A percentile compares a stretch with the other conserved stretches of the same genome.
Conservation (phyloP, 2,797 vertebrate species). For the Danio choprae region DNA sequence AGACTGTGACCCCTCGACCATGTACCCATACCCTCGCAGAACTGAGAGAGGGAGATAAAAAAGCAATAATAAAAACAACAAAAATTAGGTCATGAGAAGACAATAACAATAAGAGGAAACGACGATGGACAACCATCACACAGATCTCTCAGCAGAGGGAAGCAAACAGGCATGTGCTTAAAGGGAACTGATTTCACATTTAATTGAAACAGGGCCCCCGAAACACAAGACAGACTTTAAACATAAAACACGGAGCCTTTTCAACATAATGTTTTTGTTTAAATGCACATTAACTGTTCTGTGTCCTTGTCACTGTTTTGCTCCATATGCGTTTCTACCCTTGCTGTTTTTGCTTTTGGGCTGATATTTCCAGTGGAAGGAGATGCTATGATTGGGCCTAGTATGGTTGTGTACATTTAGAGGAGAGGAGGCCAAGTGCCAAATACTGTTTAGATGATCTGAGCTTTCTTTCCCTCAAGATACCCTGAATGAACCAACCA, state of each 20-base stretch:
- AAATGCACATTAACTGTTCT: not conserved
- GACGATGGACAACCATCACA: conserved; percentile 71
- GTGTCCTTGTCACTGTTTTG: too few species aligned
- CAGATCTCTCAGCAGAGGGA: conserved; percentile 65
- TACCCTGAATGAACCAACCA: not conserved
- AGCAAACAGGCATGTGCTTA: conserved; percentile 68
- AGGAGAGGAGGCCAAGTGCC: not conserved
- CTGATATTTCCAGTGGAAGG: not conserved
- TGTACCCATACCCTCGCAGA: conserved; percentile 29
- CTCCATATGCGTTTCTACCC: too few species aligned
- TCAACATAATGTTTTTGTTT: conserved; percentile 48
- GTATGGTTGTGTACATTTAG: not conserved
- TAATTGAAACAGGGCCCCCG: conserved; percentile 61
- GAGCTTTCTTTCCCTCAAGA: not conserved
- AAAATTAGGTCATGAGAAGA: conserved; percentile 32
- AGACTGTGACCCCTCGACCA: conserved; percentile 61
- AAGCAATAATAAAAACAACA: conserved; percentile 15
- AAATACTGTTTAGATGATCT: not conserved
- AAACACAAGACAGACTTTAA: conserved; percentile 75
- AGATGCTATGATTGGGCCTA: not conserved
- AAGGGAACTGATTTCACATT: conserved; percentile 50
- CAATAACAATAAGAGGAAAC: conserved; percentile 73
- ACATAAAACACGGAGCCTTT: conserved; percentile 71
- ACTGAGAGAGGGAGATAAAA: conserved; percentile 51
- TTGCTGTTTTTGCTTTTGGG: conserved; percentile 10